Conservation (phyloP, 2,888 invertebrate species). For the Mycalesis mineus region DNA sequence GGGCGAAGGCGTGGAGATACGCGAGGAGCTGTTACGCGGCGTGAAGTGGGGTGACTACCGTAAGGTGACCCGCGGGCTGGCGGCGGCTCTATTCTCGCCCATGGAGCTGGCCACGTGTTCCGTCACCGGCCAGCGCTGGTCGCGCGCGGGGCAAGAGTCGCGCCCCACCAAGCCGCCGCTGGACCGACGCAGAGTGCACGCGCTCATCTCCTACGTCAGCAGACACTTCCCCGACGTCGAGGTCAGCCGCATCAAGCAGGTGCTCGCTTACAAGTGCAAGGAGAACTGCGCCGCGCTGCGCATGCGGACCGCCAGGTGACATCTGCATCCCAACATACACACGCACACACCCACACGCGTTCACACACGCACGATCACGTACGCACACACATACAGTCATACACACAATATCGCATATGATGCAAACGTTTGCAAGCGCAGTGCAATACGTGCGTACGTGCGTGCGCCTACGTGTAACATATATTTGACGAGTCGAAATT, state of each 20-base stretch:
- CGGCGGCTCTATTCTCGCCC: slow-evolving; percentile 85
- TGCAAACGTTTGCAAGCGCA: too few species aligned
- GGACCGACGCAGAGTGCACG: slow-evolving; percentile 84
- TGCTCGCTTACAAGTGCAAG: slow-evolving; percentile 87
- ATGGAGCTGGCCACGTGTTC: slow-evolving; percentile 86
- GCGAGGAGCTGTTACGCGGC: slow-evolving; percentile 83
- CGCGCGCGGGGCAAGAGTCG: slow-evolving; percentile 83
- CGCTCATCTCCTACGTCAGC: slow-evolving; percentile 86
- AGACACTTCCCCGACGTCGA: slow-evolving; percentile 85
- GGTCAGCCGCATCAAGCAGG: slow-evolving; percentile 86
- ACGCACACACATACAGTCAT: too few species aligned
- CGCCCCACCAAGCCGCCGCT: slow-evolving; percentile 86
- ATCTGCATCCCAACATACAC: neutral
- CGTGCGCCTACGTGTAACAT: neutral
- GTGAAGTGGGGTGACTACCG: slow-evolving; percentile 87
- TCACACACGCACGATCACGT: too few species aligned
- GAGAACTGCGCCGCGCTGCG: slow-evolving; percentile 86
- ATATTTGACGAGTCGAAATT: too few species aligned
- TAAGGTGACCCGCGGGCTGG: slow-evolving; percentile 84
- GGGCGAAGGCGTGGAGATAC: slow-evolving; percentile 85
- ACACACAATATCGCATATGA: too few species aligned
- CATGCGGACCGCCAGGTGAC: slow-evolving; percentile 83
- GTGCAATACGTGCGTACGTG: neutral
- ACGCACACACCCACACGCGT: neutral
- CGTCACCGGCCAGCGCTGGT: slow-evolving; percentile 87